phyloP scores from a whole-genome alignment of 35 echinoderm and acorn worm species.

The Lytechinus pictus region DNA sequence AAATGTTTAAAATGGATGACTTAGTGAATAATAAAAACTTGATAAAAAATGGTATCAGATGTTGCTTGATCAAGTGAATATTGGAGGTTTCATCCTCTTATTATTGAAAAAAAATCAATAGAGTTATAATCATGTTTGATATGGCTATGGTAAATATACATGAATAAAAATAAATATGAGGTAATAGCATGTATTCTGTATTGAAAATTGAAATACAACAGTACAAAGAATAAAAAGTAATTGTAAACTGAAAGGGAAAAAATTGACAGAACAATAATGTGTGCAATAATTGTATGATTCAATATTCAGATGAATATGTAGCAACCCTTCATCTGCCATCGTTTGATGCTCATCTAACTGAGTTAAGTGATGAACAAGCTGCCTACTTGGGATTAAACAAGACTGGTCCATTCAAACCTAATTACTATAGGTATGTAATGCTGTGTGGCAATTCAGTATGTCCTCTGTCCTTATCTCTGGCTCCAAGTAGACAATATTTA shows the following conservation, averaged over 20 bases:
- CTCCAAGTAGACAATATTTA: no score
- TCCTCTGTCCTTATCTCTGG: no score
- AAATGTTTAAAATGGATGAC: not conserved
- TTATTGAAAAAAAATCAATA: no score
- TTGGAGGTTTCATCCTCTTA: no score
- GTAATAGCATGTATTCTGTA: not conserved
- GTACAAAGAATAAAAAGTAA: no score
- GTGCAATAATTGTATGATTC: not conserved
- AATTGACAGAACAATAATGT: not conserved
- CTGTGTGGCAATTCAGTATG: no score
- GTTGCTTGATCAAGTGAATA: no score
- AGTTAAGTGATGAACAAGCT: slow-evolving; percentile 87
- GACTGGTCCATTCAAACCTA: slow-evolving; percentile 96
- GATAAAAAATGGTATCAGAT: no score
- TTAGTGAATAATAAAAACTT: not conserved
- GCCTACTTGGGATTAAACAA: slow-evolving; percentile 95
- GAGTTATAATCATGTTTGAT: not conserved
- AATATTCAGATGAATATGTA: slow-evolving; percentile 91
- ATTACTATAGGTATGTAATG: slow-evolving; percentile 87
- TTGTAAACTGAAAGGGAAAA: not conserved
- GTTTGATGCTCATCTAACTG: slow-evolving; percentile 96
- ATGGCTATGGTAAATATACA: not conserved
- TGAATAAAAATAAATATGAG: not conserved
- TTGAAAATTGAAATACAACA: no score
- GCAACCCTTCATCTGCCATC: slow-evolving; percentile 89